Evolutionary conservation across 2,888 invertebrate genomes (phyloP), one percentile per base, ranked within the genome.

Genomic region (Phalangium opilio): DNA sequence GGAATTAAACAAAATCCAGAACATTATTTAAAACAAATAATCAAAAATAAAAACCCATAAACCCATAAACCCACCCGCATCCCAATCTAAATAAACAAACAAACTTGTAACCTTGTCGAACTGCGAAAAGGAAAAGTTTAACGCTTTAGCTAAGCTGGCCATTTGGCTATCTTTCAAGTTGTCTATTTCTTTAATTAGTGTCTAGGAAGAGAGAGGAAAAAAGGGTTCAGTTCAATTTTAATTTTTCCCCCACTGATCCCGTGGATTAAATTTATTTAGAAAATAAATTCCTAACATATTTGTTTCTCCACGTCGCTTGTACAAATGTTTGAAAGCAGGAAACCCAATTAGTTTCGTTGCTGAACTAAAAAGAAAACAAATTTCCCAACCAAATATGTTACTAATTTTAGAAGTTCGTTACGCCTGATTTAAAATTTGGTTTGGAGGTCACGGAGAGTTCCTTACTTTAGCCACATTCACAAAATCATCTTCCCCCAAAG

Each of bases 401-500:
- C n/a, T n/a, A n/a, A n/a, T n/a, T n/a, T n/a, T n/a, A n/a, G n/a
- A n/a, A n/a, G n/a, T n/a, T n/a, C n/a, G n/a, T n/a, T n/a, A n/a
- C n/a, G n/a, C n/a, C n/a, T n/a, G n/a, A n/a, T n/a, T n/a, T n/a
- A n/a, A n/a, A n/a, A n/a, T n/a, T n/a, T n/a, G n/a, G n/a, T 27
- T 27, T 7, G 8, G 27, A 27, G 27, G 27, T n/a, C 5, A 27
- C 27, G 27, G 27, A 27, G 27, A 27, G 8, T 10, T 34, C 56
- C 62, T 59, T 58, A 69, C 70, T 54, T 60, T 59, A 14, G 65
- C 67, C 48, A 71, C 66, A 57, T 68, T 67, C 32, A 71, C 67
- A 59, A 65, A 72, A 55, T 71, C 71, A 55, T 72, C 66, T 57
- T 70, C 70, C 41, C 69, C 69, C 0, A 71, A 62, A 0, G 70